A percentile compares a stretch with the other conserved stretches of the same genome.
phyloP scores from a whole-genome alignment of 2,797 vertebrate genomes.

The Chelidonichthys spinosus region DNA sequence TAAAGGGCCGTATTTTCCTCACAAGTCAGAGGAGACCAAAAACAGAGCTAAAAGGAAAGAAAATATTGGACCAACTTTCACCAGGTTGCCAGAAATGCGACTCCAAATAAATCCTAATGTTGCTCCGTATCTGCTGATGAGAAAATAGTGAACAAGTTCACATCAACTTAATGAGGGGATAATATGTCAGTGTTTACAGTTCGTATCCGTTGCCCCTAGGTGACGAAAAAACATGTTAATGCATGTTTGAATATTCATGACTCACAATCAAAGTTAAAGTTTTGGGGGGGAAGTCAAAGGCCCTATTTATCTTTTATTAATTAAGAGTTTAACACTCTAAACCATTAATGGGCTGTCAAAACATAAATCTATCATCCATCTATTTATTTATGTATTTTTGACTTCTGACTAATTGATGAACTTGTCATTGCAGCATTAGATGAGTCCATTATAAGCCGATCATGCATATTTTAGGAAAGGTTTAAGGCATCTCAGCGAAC shows the following conservation, averaged over 20 bases:
- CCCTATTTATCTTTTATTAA: background rate
- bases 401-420: background rate
- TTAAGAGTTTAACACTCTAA: background rate
- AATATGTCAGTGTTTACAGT: background rate
- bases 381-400: background rate
- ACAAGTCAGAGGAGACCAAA: background rate
- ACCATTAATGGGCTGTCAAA: background rate
- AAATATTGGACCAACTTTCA: background rate
- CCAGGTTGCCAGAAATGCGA: background rate
- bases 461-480: background rate
- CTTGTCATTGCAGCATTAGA: background rate
- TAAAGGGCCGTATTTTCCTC: background rate
- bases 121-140: background rate
- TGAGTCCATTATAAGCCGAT: background rate
- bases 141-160: background rate
- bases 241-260: background rate
- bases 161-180: background rate
- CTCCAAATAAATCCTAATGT: background rate
- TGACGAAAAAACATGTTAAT: background rate
- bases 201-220: background rate
- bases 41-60: background rate
- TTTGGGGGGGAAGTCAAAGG: background rate
- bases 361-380: background rate
- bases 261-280: background rate
- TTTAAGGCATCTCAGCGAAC: background rate